Evolutionary conservation across 2,113 vertebrate genomes (phyloP), one percentile per base, ranked within the genome.

Genomic region (Hypanus sabinus): DNA sequence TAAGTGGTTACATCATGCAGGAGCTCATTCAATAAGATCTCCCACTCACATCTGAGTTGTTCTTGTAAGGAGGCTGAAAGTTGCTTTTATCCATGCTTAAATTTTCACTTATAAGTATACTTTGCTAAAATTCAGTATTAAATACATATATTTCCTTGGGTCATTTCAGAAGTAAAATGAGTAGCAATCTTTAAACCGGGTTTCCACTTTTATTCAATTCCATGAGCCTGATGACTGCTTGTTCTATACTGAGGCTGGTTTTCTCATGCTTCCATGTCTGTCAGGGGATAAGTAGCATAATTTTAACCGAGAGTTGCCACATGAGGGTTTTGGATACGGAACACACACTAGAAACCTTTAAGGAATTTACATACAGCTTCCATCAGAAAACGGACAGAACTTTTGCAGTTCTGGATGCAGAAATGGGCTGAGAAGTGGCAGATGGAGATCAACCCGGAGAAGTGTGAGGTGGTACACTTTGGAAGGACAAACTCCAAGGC

Each of bases 31-130:
- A 85, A 38, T 0, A 88, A 90, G 81, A 5, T 8, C 36, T 55
- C 5, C 36, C 27, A 14, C 38, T 46, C 8, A 33, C 6, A 22
- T 55, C 68, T 30, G 85, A 10, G n/a, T 24, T 73, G n/a, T 6
- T 90, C 94, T 95, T 93, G 92, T 75, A 12, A 94, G 95, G 93
- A 94, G 94, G 94, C 57, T 14, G 91, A 79, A 27, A 60, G 22
- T 92, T 94, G 38, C 94, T 95, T 90, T 94, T 87, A 94, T 87
- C 68, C 93, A 95, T 95, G 94, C 95, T 95, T 95, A 94, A 77
- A 95, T 94, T 95, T 95, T 95, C 94, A 94, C 95, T 95, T 94
- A 94, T 94, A 95, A 95, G 88, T 33, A 70, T 94, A 90, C n/a
- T 80, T 85, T 65, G 30, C 93, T 70, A 16, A 94, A 90, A 8